A percentile compares a stretch with the other conserved stretches of the same genome.
phyloP scores from a whole-genome alignment of 2,113 vertebrate genomes.

The Pimephales promelas region DNA sequence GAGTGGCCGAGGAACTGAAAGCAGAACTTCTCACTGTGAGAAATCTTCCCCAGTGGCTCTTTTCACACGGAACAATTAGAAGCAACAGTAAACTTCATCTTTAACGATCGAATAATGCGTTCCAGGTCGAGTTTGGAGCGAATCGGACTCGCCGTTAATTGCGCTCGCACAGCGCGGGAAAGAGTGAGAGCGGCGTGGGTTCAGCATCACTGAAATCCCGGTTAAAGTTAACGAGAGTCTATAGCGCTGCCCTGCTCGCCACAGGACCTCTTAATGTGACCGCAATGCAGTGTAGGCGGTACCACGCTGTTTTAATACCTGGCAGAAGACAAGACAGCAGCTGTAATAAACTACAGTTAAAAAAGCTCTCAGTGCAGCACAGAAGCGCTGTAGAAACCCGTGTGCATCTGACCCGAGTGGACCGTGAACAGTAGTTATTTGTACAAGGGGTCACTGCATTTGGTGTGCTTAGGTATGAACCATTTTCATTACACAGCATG shows the following conservation, averaged over 20 bases:
- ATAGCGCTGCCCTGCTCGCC: constrained; percentile 56
- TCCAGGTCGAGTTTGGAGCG: constrained; percentile 51
- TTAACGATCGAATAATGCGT: constrained; percentile 34
- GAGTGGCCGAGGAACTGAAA: neutral
- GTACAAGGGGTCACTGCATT: neutral
- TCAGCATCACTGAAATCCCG: constrained; percentile 59
- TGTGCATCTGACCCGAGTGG: neutral
- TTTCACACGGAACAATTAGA: constrained; percentile 29
- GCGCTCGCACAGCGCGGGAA: constrained; percentile 41
- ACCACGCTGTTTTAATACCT: constrained; percentile 68
- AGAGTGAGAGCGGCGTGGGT: constrained; percentile 23
- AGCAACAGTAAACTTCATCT: constrained; percentile 15
- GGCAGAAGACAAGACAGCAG: constrained; percentile 25
- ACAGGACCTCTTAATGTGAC: constrained; percentile 65
- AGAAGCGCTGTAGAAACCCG: neutral
- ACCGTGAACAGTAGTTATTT: neutral
- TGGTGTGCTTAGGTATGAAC: neutral
- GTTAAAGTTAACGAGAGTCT: constrained; percentile 65
- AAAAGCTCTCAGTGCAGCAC: neutral
- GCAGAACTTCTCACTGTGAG: neutral
- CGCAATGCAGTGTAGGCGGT: constrained; percentile 62
- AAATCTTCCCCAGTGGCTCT: constrained; percentile 2
- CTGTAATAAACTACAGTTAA: constrained; percentile 29
- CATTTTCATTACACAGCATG: neutral
- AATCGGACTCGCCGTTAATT: constrained; percentile 45